A percentile compares a stretch with the other conserved stretches of the same genome.
phyloP scores from a whole-genome alignment of 2,113 vertebrate species.

The Centropristis striata region DNA sequence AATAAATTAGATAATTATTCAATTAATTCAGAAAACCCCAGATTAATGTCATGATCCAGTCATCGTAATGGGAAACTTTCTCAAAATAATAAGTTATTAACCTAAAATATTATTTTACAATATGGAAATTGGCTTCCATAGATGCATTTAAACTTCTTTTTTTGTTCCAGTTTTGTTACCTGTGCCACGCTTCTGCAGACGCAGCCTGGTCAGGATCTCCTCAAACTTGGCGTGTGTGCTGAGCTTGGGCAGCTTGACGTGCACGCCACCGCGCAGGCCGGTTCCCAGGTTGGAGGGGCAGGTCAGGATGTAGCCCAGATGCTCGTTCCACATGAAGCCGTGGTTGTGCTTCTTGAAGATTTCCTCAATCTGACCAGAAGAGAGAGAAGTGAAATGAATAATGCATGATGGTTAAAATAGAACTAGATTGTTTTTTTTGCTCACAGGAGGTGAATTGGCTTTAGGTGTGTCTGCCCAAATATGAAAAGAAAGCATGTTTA shows the following conservation, averaged over 20 bases:
- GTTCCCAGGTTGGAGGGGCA: conserved; percentile 97
- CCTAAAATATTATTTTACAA: too few species aligned
- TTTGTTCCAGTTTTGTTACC: conserved; percentile 75
- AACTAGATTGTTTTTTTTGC: too few species aligned
- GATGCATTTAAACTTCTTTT: background rate
- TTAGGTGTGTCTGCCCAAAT: background rate
- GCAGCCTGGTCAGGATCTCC: conserved; percentile 92
- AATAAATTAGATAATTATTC: too few species aligned
- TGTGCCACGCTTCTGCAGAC: conserved; percentile 98
- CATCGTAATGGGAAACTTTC: too few species aligned
- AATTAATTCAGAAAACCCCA: too few species aligned
- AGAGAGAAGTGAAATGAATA: background rate
- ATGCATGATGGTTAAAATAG: background rate
- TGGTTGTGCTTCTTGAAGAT: conserved; percentile 95
- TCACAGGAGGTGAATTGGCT: background rate
- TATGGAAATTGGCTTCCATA: too few species aligned
- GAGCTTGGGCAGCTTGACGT: conserved; percentile 92
- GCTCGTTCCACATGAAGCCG: conserved; percentile 96
- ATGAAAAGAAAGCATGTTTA: background rate
- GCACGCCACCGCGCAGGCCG: conserved; percentile 93
- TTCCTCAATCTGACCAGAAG: conserved; percentile 89
- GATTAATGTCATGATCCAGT: too few species aligned
- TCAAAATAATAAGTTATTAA: too few species aligned
- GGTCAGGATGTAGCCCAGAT: conserved; percentile 94
- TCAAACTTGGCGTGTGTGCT: conserved; percentile 96